A percentile compares a stretch with the other conserved stretches of the same genome.
Evolutionary conservation across 2,888 invertebrate genomes (phyloP).

Genomic region (Gasteruption jaculator): DNA sequence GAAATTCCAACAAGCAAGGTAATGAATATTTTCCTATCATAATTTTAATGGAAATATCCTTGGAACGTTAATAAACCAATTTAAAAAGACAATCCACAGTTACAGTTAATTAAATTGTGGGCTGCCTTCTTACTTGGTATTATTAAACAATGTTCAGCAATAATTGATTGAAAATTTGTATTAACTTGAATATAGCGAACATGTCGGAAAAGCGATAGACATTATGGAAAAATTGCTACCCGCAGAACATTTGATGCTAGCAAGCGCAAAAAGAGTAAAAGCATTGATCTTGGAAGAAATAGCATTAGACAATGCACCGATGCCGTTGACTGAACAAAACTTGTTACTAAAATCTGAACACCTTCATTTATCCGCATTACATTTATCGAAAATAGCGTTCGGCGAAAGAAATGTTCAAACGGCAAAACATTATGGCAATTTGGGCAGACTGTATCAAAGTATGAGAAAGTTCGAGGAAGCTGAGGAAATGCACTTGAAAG

Average conservation of each 20-base stretch:
- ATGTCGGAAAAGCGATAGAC: slow-evolving; percentile 77
- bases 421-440: slow-evolving; percentile 93
- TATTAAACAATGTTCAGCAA: too few relatives aligned
- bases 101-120: neutral
- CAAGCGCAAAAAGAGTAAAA: slow-evolving; percentile 87
- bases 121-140: too few relatives aligned
- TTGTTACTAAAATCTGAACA: slow-evolving; percentile 76
- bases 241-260: slow-evolving; percentile 76
- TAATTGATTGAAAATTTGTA: neutral
- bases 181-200: slow-evolving; percentile 61
- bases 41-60: neutral
- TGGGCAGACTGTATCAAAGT: slow-evolving; percentile 90
- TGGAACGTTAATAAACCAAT: neutral
- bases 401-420: slow-evolving; percentile 94
- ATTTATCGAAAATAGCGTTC: slow-evolving; percentile 75
- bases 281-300: slow-evolving; percentile 91
- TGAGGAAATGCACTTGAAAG: slow-evolving; percentile 86
- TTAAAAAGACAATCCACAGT: neutral
- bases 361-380: slow-evolving; percentile 78
- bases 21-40: slow-evolving; percentile 28
- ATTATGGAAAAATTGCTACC: slow-evolving; percentile 80
- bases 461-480: slow-evolving; percentile 87
- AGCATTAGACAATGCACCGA: slow-evolving; percentile 72
- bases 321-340: slow-evolving; percentile 53
- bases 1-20: slow-evolving; percentile 74